Evolutionary conservation across 2,797 vertebrate species (phyloP).

Genomic region (Myotis pilosus): DNA sequence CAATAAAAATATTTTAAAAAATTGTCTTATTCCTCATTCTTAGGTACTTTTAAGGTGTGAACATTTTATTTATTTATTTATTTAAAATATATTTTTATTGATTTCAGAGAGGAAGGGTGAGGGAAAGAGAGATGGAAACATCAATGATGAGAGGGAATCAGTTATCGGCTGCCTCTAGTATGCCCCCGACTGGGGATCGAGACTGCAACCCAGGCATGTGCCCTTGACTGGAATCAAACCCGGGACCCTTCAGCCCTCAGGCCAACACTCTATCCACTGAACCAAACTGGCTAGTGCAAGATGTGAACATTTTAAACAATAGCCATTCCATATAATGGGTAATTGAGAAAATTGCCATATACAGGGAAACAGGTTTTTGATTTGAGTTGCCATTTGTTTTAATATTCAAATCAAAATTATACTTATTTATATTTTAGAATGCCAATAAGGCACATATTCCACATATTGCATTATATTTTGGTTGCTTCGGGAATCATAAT

Average conservation of each 20-base stretch:
- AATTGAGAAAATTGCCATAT: neutral
- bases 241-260: too few relatives aligned
- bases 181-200: too few relatives aligned
- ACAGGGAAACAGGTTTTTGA: neutral
- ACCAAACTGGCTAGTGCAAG: neutral
- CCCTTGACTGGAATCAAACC: too few relatives aligned
- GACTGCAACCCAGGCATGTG: too few relatives aligned
- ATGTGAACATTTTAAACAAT: neutral
- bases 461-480: neutral
- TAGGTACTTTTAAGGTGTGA: neutral
- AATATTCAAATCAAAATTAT: neutral
- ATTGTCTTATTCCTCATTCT: neutral
- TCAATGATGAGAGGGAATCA: too few relatives aligned
- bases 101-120: too few relatives aligned
- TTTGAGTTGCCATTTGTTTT: neutral
- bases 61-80: neutral
- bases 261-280: too few relatives aligned
- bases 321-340: neutral
- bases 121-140: too few relatives aligned
- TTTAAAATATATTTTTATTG: too few relatives aligned
- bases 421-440: neutral
- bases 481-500: neutral
- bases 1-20: neutral
- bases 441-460: neutral
- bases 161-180: too few relatives aligned